These are phyloP conservation scores for Platypus cylindrus DNA, from an alignment of 2,888 invertebrate genomes.

Conservation along the genomic window DNA sequence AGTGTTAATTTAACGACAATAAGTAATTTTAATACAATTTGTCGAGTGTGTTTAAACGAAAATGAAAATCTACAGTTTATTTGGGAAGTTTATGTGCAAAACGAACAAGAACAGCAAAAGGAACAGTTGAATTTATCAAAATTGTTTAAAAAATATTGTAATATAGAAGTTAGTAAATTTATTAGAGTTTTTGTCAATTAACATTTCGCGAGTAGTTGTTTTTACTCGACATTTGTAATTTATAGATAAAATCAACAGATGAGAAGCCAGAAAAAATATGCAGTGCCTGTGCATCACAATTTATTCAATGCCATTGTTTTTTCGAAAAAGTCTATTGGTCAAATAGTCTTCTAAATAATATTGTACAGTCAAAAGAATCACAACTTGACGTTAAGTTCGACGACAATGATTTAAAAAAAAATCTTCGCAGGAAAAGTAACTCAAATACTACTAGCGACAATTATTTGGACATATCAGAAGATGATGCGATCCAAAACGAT, in stretches of 20 bases:
- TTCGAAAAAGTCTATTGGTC: slow-evolving; percentile 10
- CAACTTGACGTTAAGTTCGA: no score
- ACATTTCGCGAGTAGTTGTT: background rate
- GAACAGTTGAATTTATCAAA: slow-evolving; percentile 7
- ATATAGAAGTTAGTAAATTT: slow-evolving; percentile 8
- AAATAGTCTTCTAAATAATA: slow-evolving; percentile 8
- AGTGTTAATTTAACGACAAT: no score
- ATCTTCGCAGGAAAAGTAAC: slow-evolving; percentile 1
- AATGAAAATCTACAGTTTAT: slow-evolving; percentile 8
- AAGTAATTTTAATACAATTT: slow-evolving; percentile 7
- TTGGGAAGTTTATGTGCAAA: slow-evolving; percentile 9
- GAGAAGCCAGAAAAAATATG: slow-evolving; percentile 12
- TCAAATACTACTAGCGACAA: background rate
- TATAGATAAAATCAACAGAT: slow-evolving; percentile 10
- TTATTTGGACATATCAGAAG: no score
- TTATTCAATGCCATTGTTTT: slow-evolving; percentile 9
- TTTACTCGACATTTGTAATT: background rate
- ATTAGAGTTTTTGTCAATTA: background rate
- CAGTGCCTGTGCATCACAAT: slow-evolving; percentile 8
- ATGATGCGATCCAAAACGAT: slow-evolving; percentile 9
- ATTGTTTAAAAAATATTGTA: slow-evolving; percentile 9
- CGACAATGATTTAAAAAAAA: background rate
- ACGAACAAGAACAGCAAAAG: slow-evolving; percentile 6
- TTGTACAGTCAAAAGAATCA: background rate
- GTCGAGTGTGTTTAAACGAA: slow-evolving; percentile 10